phyloP scores from a whole-genome alignment of 2,888 invertebrate species.

The Noctua comes region DNA sequence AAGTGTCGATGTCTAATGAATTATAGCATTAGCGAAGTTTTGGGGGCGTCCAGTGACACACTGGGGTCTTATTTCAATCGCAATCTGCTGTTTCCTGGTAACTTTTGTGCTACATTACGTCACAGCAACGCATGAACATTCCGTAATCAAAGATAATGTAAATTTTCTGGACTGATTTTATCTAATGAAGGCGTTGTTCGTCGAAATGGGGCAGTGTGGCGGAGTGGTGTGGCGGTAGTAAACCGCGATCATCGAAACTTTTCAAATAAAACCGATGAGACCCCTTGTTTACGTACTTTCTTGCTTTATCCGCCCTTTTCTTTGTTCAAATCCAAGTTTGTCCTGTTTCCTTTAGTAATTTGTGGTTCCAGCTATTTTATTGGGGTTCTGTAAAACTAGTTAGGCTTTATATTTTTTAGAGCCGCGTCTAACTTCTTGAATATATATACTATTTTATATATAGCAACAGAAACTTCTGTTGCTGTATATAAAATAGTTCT shows the following conservation, averaged over 20 bases:
- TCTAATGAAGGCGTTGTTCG: slow-evolving; percentile 68
- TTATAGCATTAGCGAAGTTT: slow-evolving; percentile 50
- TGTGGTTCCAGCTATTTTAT: slow-evolving; percentile 70
- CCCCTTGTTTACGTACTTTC: slow-evolving; percentile 84
- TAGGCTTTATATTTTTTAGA: slow-evolving; percentile 45
- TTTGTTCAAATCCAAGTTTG: slow-evolving; percentile 80
- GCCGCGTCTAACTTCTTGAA: slow-evolving; percentile 11
- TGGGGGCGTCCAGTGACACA: slow-evolving; percentile 34
- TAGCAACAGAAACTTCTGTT: slow-evolving; percentile 31
- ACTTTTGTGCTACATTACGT: slow-evolving; percentile 21
- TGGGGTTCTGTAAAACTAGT: slow-evolving; percentile 54
- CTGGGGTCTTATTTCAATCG: slow-evolving; percentile 33
- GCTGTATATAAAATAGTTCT: background rate
- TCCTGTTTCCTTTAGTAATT: slow-evolving; percentile 77
- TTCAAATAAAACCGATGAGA: slow-evolving; percentile 86
- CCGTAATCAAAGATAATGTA: slow-evolving; percentile 58
- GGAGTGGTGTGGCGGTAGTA: slow-evolving; percentile 66
- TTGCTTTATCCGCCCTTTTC: slow-evolving; percentile 78
- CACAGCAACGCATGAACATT: slow-evolving; percentile 24
- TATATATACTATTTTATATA: no score
- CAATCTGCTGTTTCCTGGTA: slow-evolving; percentile 14
- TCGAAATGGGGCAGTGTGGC: slow-evolving; percentile 65
- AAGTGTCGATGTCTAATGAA: slow-evolving; percentile 54
- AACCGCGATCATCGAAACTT: slow-evolving; percentile 83
- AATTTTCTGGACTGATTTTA: slow-evolving; percentile 67